Percentiles rank a stretch among this genome's conserved stretches.
Conservation (phyloP, 2,113 vertebrate genomes). For the Centropus bengalensis region DNA sequence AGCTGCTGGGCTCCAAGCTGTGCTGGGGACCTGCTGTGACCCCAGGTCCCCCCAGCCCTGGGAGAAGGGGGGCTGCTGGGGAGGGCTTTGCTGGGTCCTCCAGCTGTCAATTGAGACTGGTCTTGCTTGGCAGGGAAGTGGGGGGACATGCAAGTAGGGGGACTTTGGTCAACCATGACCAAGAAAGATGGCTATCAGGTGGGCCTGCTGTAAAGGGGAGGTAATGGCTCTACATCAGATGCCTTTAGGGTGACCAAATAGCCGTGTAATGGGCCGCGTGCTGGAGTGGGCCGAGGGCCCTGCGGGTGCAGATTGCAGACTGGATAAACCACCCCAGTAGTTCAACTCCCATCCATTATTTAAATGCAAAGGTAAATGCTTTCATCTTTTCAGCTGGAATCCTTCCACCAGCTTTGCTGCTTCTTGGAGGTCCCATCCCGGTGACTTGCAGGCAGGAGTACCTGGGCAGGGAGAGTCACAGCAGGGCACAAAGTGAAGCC, state of each 20-base stretch:
- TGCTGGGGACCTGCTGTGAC: constrained; percentile 18
- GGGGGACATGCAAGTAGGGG: neutral
- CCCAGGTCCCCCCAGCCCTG: neutral
- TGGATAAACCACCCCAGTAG: constrained; percentile 7
- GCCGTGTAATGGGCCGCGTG: constrained; percentile 50
- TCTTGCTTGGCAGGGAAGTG: neutral
- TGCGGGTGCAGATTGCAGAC: constrained; percentile 40
- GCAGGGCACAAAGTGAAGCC: neutral
- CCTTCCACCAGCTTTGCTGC: neutral
- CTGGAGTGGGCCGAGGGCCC: constrained; percentile 31
- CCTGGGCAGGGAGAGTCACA: neutral
- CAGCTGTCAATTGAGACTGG: neutral
- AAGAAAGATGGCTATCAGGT: constrained; percentile 46
- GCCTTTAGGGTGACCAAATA: constrained; percentile 66
- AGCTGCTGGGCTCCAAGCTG: neutral
- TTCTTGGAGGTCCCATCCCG: neutral
- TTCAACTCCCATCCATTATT: constrained; percentile 57
- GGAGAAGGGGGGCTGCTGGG: neutral
- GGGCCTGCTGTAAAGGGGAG: neutral
- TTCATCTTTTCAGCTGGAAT: constrained; percentile 35
- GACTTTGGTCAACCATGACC: constrained; percentile 45
- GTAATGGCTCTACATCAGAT: constrained; percentile 17
- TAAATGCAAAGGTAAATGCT: constrained; percentile 57
- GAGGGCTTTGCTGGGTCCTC: neutral
- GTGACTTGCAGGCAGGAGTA: neutral